Evolutionary conservation across 2,888 invertebrate species (phyloP), one percentile per base, ranked within the genome.

Genomic region (Netelia melanura): DNA sequence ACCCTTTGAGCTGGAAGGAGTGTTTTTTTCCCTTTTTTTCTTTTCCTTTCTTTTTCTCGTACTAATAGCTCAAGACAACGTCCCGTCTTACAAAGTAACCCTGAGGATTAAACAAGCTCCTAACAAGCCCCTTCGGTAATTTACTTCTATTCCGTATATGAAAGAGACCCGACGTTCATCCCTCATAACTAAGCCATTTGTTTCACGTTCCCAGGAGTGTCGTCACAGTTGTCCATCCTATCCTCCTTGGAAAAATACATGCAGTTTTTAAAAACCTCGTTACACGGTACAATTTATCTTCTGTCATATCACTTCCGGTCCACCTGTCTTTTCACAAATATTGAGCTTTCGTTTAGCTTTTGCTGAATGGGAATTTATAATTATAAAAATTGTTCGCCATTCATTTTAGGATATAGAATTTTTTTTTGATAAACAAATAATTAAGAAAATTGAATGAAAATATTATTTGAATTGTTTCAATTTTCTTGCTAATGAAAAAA

Each of bases 121-220:
- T 81, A 84, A 84, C 77, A 81, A 84, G 84, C 81, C 81, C 77
- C 84, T 81, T 64, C 38, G 81, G 76, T 81, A 81, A 81, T 81
- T 79, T 83, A 65, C 64, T 71, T 48, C 23, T 48, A 65, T 58
- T 44, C 44, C 11, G 38, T 71, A 72, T 84, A 72, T 84, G 64
- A 80, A 84, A 84, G 80, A 67, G 38, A 38, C 6, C 5, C 54
- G 56, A 58, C 38, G 25, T 30, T 25, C 25, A 64, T 48, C 23
- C 44, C 67, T 56, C 30, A 65, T 58, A 52, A 58, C 67, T 61
- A 71, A 52, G 54, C 58, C 30, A 17, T 65, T 38, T 14, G n/a
- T 64, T 76, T 17, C 71, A 56, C 21, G n/a, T 14, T 38, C 38
- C 38, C 38, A 38, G 52, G 61, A 83, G 67, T 17, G 65, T 48